Base-by-base conservation (phyloP, 1,140 invertebrate genomes). In the Heliconius congener region DNA sequence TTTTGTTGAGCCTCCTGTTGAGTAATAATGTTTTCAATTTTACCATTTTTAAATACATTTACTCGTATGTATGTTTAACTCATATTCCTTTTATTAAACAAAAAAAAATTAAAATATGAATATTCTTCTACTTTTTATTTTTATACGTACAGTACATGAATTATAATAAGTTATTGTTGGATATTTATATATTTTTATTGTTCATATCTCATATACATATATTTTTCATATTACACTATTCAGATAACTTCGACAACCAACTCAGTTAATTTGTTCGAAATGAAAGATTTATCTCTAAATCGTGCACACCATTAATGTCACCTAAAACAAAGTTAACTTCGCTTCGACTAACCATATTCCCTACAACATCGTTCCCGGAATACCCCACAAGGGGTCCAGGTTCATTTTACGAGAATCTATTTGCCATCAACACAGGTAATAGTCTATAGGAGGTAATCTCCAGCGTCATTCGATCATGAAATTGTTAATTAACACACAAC, bases 401-500 rank as follows among this genome's bases (percentile, higher is more conserved):
- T 82, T 74, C 73, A 77, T 83, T 88, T 86, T 87, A 85, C 80
- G 79, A 78, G 83, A 82, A 83, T 87, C 82, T 84, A 84, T 83
- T 84, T 81, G 82, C 83, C 73, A 86, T 90, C 82, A 86, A 88
- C 82, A 73, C 81, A 81, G 80, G 85, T 88, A 82, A 86, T 84
- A 84, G 83, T 78, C 78, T 84, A 85, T 84, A 74, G 80, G 71
- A 70, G 77, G 73, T 88, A 88, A 89, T 88, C 84, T 84, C 80
- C 78, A 76, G 74, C 80, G 79, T 81, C 81, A 76, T 83, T 84
- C 84, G 81, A 72, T 86, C 89, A 86, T 87, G 85, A 90, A 90
- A 91, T 89, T 87, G 88, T 90, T 90, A 88, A 91, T 91, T 90
- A 91, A 88, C 84, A 74, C 78, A 85, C 83, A 83, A 83, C 80